These are phyloP conservation scores for Fulica atra DNA, from an alignment of 2,113 vertebrate species.

Conservation along the genomic window DNA sequence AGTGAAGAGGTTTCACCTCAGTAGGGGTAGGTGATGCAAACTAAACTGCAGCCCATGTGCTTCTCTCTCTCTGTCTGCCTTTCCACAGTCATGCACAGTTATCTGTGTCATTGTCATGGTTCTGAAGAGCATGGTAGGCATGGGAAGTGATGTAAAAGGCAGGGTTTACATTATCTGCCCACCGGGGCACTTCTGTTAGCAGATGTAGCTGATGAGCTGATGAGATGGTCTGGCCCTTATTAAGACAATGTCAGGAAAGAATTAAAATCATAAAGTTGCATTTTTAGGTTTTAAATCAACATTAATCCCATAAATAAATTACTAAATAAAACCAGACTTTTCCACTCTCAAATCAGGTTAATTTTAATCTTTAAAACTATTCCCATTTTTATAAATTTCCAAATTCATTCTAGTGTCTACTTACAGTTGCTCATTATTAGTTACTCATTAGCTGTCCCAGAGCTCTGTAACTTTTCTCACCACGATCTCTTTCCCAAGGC, in stretches of 20 bases:
- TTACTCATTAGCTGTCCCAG: neutral
- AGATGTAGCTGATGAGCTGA: too few species aligned
- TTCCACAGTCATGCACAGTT: neutral
- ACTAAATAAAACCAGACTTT: neutral
- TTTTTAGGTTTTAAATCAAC: constrained; percentile 14
- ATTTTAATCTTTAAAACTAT: neutral
- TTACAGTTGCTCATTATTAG: neutral
- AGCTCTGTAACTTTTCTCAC: neutral
- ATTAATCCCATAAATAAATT: neutral
- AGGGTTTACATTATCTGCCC: neutral
- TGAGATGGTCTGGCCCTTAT: neutral
- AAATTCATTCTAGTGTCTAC: neutral
- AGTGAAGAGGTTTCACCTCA: neutral
- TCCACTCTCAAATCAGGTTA: neutral
- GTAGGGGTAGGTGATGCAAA: neutral
- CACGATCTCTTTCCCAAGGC: neutral
- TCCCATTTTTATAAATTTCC: neutral
- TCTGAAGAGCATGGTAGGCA: neutral
- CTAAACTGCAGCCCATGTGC: neutral
- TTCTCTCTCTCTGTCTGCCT: neutral
- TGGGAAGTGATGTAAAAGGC: neutral
- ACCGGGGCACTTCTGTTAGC: neutral
- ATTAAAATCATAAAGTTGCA: neutral
- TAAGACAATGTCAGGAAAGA: neutral
- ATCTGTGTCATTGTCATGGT: accelerated